phyloP scores from a whole-genome alignment of 2,113 vertebrate species.

The Clarias batrachus region DNA sequence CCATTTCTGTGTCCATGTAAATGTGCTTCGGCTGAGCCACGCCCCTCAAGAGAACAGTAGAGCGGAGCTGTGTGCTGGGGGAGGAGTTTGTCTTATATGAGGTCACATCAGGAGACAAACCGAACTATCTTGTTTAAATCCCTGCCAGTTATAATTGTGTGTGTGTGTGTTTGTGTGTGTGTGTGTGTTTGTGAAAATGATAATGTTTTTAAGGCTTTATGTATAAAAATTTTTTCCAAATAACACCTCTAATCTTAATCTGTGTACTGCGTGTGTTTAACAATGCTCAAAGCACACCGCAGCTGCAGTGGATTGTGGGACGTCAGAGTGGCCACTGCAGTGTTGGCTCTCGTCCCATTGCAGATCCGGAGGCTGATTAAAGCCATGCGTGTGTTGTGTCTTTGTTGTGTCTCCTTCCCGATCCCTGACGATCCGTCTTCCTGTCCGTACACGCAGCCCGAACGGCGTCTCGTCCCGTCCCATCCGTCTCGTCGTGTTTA shows the following conservation, averaged over 20 bases:
- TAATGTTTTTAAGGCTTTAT: too few species aligned
- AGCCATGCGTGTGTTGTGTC: background rate
- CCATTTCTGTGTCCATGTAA: too few species aligned
- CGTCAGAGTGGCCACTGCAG: background rate
- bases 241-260: too few species aligned
- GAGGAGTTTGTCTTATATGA: too few species aligned
- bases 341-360: conserved; percentile 3
- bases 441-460: background rate
- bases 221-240: too few species aligned
- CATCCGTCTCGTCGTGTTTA: background rate
- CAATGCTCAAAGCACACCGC: background rate
- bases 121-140: too few species aligned
- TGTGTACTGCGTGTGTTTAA: background rate
- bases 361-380: background rate
- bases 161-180: background rate
- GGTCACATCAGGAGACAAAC: too few species aligned
- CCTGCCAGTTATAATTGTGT: too few species aligned
- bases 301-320: background rate
- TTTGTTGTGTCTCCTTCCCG: background rate
- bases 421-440: background rate
- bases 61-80: too few species aligned
- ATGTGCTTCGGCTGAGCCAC: too few species aligned
- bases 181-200: background rate
- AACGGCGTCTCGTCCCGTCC: background rate
- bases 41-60: too few species aligned